Conservation (phyloP, 1,140 invertebrate species). For the Drosophila funebris region DNA sequence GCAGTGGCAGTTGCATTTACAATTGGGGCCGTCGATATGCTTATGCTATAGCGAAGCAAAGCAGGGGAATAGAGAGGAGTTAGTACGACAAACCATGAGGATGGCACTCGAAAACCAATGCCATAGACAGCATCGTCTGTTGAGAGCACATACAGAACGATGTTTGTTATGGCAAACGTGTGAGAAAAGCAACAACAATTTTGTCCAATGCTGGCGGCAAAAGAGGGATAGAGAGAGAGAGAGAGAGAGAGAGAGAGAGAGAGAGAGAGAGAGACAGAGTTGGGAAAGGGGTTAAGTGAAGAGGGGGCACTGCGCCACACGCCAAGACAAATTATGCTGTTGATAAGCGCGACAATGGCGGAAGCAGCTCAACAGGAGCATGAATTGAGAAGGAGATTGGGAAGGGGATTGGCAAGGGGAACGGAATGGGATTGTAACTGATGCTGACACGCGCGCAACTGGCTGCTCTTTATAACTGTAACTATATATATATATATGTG, state of each 20-base stretch:
- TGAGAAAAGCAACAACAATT: conserved; percentile 54
- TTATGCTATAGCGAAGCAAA: too few species aligned
- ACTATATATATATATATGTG: background rate
- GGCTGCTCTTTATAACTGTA: conserved; percentile 29
- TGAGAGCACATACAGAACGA: conserved; percentile 20
- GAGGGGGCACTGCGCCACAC: conserved; percentile 52
- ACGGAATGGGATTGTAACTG: conserved; percentile 45
- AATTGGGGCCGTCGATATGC: conserved; percentile 60
- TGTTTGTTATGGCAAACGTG: conserved; percentile 45
- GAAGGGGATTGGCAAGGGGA: background rate
- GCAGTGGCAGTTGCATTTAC: background rate
- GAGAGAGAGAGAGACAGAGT: background rate
- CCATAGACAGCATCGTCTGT: conserved; percentile 36
- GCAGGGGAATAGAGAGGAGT: too few species aligned
- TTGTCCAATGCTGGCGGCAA: conserved; percentile 18
- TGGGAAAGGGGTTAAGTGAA: background rate
- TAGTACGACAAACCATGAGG: too few species aligned
- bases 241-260: background rate
- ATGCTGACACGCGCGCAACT: conserved; percentile 65
- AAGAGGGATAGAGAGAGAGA: background rate
- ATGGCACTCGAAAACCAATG: conserved; percentile 7
- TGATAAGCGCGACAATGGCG: conserved; percentile 77
- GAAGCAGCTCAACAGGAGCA: conserved; percentile 32
- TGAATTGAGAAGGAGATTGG: background rate
- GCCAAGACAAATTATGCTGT: conserved; percentile 81